Conservation (phyloP, 2,797 vertebrate species). For the Enteromius paludinosus region DNA sequence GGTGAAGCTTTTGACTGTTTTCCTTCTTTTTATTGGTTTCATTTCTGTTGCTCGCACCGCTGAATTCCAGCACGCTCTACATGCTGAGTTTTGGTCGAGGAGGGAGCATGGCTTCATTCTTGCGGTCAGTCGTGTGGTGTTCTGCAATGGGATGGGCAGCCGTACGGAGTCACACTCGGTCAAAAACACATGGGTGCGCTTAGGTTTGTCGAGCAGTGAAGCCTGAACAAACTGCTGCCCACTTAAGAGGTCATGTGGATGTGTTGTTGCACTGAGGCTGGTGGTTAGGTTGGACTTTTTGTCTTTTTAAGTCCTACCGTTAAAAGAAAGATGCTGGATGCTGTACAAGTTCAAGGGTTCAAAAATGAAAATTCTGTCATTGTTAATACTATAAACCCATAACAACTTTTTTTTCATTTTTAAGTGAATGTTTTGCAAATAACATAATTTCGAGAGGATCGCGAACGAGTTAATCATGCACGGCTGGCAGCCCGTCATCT, state of each 20-base stretch:
- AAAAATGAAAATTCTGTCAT: background rate
- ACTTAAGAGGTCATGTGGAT: slow-evolving; percentile 39
- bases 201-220: slow-evolving; percentile 19
- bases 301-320: background rate
- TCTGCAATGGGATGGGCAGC: slow-evolving; percentile 26
- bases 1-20: slow-evolving; percentile 22
- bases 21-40: background rate
- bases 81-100: slow-evolving; percentile 41
- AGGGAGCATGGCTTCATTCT: slow-evolving; percentile 43
- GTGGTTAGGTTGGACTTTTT: background rate
- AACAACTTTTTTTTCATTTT: background rate
- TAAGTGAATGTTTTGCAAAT: too few species aligned
- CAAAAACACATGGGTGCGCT: slow-evolving; percentile 20
- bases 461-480: too few species aligned
- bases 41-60: slow-evolving; percentile 12
- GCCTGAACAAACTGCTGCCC: slow-evolving; percentile 19
- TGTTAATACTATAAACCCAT: background rate
- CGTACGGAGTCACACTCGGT: slow-evolving; percentile 23
- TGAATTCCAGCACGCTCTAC: slow-evolving; percentile 27
- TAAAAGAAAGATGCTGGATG: background rate
- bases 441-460: too few species aligned
- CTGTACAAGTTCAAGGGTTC: background rate
- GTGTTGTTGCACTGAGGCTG: slow-evolving; percentile 13
- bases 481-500: too few species aligned
- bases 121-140: slow-evolving; percentile 23